Percentiles rank a stretch among this genome's conserved stretches.
Conservation (phyloP, 1,140 invertebrate species). For the Magallana angulata region DNA sequence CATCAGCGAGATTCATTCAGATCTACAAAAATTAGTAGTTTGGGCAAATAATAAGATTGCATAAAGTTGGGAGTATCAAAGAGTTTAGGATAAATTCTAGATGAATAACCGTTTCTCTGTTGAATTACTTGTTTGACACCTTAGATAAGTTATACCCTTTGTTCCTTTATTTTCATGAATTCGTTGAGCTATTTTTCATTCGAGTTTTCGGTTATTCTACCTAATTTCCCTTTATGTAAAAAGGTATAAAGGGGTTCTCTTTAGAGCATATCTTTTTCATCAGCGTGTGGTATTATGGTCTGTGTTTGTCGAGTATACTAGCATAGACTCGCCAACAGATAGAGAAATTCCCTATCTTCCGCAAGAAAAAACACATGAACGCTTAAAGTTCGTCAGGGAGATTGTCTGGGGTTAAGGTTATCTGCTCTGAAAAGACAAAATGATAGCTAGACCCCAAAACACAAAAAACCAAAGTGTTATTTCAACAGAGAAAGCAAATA, state of each 20-base stretch:
- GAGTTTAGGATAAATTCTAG: not conserved
- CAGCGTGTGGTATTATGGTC: not conserved
- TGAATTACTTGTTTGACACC: not conserved
- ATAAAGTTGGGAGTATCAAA: not conserved
- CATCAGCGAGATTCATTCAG: not conserved
- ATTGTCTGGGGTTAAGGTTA: constrained; percentile 2
- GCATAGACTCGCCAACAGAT: not conserved
- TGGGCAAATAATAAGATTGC: not conserved
- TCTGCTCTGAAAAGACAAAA: constrained; percentile 16
- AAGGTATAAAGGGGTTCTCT: not conserved
- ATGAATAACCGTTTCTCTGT: not conserved
- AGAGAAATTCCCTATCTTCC: not conserved
- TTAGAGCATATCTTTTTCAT: constrained; percentile 14
- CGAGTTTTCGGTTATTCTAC: not conserved
- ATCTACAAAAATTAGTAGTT: not conserved
- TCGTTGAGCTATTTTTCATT: constrained; percentile 25
- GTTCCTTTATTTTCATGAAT: constrained; percentile 11
- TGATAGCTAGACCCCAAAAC: constrained; percentile 14
- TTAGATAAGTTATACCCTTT: not conserved
- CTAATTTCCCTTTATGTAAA: constrained; percentile 19
- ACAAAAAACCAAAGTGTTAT: constrained; percentile 29
- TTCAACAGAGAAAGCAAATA: constrained; percentile 30
- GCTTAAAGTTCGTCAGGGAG: not conserved
- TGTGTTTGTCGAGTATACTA: not conserved
- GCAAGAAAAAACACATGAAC: not conserved